Evolutionary conservation across 1,140 invertebrate species (phyloP), one percentile per base, ranked within the genome.

Genomic region (Glomeris maerens): DNA sequence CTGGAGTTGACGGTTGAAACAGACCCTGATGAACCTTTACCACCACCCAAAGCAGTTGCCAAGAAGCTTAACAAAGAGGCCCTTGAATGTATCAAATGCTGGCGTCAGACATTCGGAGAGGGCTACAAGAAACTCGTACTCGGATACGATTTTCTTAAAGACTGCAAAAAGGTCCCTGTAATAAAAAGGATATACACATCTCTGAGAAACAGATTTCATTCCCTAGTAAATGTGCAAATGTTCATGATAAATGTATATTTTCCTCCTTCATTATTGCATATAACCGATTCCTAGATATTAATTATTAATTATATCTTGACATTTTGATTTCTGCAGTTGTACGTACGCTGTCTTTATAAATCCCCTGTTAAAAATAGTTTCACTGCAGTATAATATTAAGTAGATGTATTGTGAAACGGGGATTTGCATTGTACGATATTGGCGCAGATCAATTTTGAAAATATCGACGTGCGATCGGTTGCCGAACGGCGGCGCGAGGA

Each of bases 121-220:
- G 64, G 61, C 14, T 76, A 76, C 60, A 72, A 66, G 53, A 64
- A 68, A 59, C 61, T 78, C 2, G 55, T 58, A 20, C 55, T 74
- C 28, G 73, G 64, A 14, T 71, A 69, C 52, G 67, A 71, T 21
- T 76, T 67, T 55, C 59, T 77, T 0, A 67, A 67, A 53, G 64
- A 66, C 21, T 72, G 67, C 50, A 68, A 74, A 62, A 69, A 70
- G 59, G 68, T 74, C 58, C 54, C 13, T 26, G 10, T 10, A 36
- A 36, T 36, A 36, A 36, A 13, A 10, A 36, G n/a, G n/a, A n/a
- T n/a, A n/a, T n/a, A n/a, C n/a, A n/a, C n/a, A n/a, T n/a, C n/a
- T n/a, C n/a, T n/a, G n/a, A n/a, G n/a, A n/a, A n/a, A n/a, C n/a
- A n/a, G n/a, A n/a, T n/a, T n/a, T n/a, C n/a, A n/a, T n/a, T n/a